phyloP scores from a whole-genome alignment of 2,113 vertebrate genomes.

The Nannobrachium achirus region DNA sequence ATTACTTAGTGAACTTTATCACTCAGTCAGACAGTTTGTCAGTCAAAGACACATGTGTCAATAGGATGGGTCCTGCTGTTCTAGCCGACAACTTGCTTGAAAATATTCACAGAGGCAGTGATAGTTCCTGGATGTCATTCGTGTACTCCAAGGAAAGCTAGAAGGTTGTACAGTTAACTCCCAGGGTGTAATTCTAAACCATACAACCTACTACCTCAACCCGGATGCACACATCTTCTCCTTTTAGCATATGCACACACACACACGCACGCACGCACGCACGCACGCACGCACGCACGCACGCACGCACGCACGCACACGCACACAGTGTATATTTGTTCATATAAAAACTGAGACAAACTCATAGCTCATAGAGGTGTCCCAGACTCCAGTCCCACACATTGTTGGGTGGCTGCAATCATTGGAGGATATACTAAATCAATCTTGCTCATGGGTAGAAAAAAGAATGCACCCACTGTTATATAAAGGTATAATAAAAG shows the following conservation, averaged over 20 bases:
- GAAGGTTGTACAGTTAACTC: conserved; percentile 99
- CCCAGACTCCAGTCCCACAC: too few species aligned
- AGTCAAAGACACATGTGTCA: too few species aligned
- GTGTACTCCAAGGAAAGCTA: conserved; percentile 99
- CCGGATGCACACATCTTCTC: conserved; percentile 96
- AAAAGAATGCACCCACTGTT: too few species aligned
- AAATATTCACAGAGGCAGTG: conserved; percentile 7
- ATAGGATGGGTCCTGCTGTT: too few species aligned
- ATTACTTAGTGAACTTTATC: too few species aligned
- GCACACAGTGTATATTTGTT: neutral
- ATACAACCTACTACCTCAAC: conserved; percentile 99
- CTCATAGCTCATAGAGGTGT: neutral
- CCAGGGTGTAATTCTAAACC: conserved; percentile 99
- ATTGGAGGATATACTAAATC: neutral
- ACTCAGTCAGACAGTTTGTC: too few species aligned
- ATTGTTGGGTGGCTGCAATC: neutral
- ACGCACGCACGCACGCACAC: too few species aligned
- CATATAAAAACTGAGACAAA: neutral
- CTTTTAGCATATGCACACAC: neutral
- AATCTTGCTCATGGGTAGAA: neutral
- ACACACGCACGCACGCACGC: too few species aligned
- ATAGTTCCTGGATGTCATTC: conserved; percentile 85
- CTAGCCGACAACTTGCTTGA: neutral
- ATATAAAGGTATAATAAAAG: too few species aligned
- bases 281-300: too few species aligned